Evolutionary conservation across 2,888 invertebrate species (phyloP).

Genomic region (Caenorhabditis plicata): DNA sequence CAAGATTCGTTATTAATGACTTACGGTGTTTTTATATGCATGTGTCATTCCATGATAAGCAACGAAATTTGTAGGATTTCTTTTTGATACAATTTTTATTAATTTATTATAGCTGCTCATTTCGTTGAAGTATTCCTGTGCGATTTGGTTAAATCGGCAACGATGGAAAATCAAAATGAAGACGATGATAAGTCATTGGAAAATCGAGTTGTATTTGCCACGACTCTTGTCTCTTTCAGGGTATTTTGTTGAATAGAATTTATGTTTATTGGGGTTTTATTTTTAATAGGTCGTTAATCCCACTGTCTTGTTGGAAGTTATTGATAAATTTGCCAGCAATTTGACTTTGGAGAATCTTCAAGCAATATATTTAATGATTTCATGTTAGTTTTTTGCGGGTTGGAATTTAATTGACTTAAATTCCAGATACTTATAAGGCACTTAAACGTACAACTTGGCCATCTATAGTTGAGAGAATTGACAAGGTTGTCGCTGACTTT

Average conservation of each 20-base stretch:
- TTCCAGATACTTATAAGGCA: slow-evolving; percentile 65
- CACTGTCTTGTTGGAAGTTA: slow-evolving; percentile 27
- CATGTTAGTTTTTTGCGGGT: slow-evolving; percentile 23
- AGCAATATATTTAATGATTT: slow-evolving; percentile 18
- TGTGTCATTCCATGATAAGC: slow-evolving; percentile 44
- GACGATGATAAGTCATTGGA: slow-evolving; percentile 45
- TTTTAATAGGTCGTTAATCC: slow-evolving; percentile 27
- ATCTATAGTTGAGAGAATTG: slow-evolving; percentile 20
- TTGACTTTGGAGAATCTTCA: slow-evolving; percentile 34
- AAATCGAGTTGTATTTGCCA: slow-evolving; percentile 41
- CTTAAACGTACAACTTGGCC: slow-evolving; percentile 34
- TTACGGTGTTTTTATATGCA: slow-evolving; percentile 37
- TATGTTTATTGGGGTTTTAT: not conserved
- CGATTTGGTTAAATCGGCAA: slow-evolving; percentile 36
- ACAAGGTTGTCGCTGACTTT: slow-evolving; percentile 8
- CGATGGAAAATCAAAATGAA: slow-evolving; percentile 26
- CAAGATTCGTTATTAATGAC: slow-evolving; percentile 41
- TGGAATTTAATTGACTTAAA: not conserved
- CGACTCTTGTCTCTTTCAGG: slow-evolving; percentile 36
- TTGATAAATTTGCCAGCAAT: slow-evolving; percentile 21
- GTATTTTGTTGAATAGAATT: slow-evolving; percentile 8
- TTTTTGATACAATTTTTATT: slow-evolving; percentile 3
- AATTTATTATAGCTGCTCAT: slow-evolving; percentile 46
- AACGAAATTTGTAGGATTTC: slow-evolving; percentile 43
- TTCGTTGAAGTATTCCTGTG: slow-evolving; percentile 46